A percentile compares a stretch with the other conserved stretches of the same genome.
Conservation (phyloP, 1,140 invertebrate species). For the Carcinoscorpius rotundicauda region DNA sequence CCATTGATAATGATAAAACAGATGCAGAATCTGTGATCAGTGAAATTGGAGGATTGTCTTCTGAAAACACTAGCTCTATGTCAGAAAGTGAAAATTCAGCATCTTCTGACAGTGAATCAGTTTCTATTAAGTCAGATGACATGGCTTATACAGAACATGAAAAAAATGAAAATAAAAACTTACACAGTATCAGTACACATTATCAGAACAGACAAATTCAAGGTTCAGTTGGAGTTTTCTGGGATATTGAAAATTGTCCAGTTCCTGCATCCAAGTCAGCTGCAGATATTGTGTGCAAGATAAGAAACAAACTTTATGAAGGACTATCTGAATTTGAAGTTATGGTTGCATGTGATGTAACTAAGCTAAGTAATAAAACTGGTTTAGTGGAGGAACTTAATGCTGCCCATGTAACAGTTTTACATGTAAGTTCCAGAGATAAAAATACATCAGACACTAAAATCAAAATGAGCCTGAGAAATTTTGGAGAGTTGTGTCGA, state of each 20-base stretch:
- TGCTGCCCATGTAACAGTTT: constrained; percentile 13
- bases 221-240: constrained; percentile 10
- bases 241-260: constrained; percentile 24
- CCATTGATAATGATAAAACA: no score
- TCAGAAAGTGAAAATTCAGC: no score
- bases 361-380: constrained; percentile 5
- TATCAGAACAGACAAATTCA: no score
- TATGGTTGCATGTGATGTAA: constrained; percentile 20
- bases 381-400: constrained; percentile 10
- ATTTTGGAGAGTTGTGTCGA: constrained; percentile 15
- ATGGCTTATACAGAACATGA: no score
- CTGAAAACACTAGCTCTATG: no score
- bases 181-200: no score
- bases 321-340: constrained; percentile 18
- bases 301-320: constrained; percentile 16
- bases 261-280: constrained; percentile 17
- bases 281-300: constrained; percentile 16
- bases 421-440: constrained; percentile 14
- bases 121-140: no score
- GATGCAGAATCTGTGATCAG: no score
- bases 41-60: no score
- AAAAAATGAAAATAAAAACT: no score
- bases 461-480: constrained; percentile 12
- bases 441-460: constrained; percentile 25
- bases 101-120: no score